Base-by-base conservation (phyloP, 2,888 invertebrate species). In the Leptothorax acervorum region DNA sequence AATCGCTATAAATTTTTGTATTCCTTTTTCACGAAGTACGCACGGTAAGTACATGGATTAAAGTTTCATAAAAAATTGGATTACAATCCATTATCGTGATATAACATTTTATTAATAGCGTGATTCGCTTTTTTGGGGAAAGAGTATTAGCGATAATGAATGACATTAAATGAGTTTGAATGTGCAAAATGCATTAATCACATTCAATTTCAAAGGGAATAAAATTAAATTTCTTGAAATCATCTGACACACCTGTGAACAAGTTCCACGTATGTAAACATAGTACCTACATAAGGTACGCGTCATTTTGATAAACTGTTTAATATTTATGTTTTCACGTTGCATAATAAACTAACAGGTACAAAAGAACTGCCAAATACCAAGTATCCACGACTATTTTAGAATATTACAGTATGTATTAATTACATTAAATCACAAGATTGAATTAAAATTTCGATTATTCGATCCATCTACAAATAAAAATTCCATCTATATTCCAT, bases 101-200 rank as follows among this genome's bases (percentile, higher is more conserved):
- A 39, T 12, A 35, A 65, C 28, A 68, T 78, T 78, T 78, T 68
- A 78, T 78, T 68, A 68, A 78, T 74, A 68, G 18, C 18, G 18
- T 3, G 1, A 48, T 48, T 75, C 39, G 23, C 23, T 31, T 48
- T 60, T 45, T 60, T 2, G 5, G 15, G 35, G 11, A 42, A n/a
- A 28, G 12, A n/a, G 31, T 15, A 51, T 65, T 39, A 75, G 23
- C 11, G 23, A 63, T 75, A 48, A 75, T 75, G 42, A 63, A 15
- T 23, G 35, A 60, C 3, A 42, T 42, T 1, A 42, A 57, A 57
- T 57, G n/a, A 74, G 45, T 12, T 31, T 60, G 18, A 57, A 73
- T 55, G 12, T 48, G 48, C n/a, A 53, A 66, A 76, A 66, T 53
- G 18, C 18, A 55, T 55, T 68, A 78, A 28, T 12, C 12, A 18